Evolutionary conservation across 2,113 vertebrate genomes (phyloP), one percentile per base, ranked within the genome.

Genomic region (Seriola quinqueradiata): DNA sequence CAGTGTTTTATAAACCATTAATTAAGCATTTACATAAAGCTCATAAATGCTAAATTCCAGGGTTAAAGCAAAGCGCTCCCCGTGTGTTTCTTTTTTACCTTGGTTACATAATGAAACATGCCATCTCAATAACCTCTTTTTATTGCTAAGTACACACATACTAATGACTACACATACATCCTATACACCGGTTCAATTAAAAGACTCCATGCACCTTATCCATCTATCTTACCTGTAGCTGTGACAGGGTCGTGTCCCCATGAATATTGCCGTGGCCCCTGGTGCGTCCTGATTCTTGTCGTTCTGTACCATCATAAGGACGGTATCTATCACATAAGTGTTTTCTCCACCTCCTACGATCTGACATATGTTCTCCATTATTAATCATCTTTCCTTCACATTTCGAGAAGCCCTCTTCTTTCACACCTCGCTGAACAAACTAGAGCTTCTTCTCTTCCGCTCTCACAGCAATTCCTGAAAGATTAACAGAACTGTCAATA

Each of bases 301-400:
- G 38, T 36, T 68, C 68, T 59, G 42, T 50, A 12, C 4, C 1
- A n/a, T n/a, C 1, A n/a, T n/a, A 58, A 16, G 50, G 36, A 23
- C 28, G 25, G 36, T 54, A 68, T 77, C 8, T 36, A 17, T 12
- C 21, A 54, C 52, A 23, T 54, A n/a, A 54, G 12, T 13, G 8
- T 58, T 17, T 28, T 57, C 34, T 67, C 57, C 66, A 40, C 76
- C 57, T 52, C 16, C 66, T 54, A 61, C 66, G 52, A n/a, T 8
- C 32, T 78, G 57, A 78, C 66, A 70, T 50, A 32, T 61, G 44
- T 70, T 78, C 66, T 40, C 65, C 10, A 40, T 70, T 79, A 55
- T 70, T 79, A 61, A 70, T 79, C 46, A 42, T 40, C 19, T 57
- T 28, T 77, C 55, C 42, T 50, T 28, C 70, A 72, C 55, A 21